Evolutionary conservation across 2,888 invertebrate species (phyloP), one percentile per base, ranked within the genome.

Genomic region (Drosophila tripunctata): DNA sequence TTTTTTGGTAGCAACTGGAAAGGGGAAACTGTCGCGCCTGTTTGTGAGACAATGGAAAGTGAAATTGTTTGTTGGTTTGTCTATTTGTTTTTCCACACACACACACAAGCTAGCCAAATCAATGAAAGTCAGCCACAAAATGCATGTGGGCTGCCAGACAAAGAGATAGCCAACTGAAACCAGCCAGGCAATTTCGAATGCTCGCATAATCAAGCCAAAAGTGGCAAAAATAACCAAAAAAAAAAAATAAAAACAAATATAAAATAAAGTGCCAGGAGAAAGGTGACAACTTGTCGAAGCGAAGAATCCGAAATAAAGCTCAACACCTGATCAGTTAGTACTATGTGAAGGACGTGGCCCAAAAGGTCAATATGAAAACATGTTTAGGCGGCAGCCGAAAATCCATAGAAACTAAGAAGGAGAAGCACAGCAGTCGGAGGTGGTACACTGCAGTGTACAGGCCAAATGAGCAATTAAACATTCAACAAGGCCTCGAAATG

Each of bases 191-290:
- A 73, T 67, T 78, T 73, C 72, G 72, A 67, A 66, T 78, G 71
- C 82, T 82, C 79, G 79, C 85, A 82, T 72, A 82, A 85, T 81
- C 81, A 78, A 75, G 67, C 84, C 81, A 68, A 79, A 84, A 81
- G 72, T 41, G 70, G 78, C 71, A 62, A 72, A 56, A 62, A 55
- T 45, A 66, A 50, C 58, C 60, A 60, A 69, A 27, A 56, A 48
- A 56, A 48, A 50, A 57, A 60, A 55, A 65, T 44, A 55, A 74
- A 64, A 64, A 19, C 6, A 2, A 5, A 5, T n/a, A n/a, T n/a
- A 10, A 40, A 21, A 27, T 4, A 4, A 4, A 10, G 57, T 67
- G 69, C 52, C 79, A 55, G 83, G 81, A 84, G 84, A 84, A 79
- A 84, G 81, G 79, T 78, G 44, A 41, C 38, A 45, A 27, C 57